Conservation (phyloP, 1,140 invertebrate species). For the Bombus consobrinus region DNA sequence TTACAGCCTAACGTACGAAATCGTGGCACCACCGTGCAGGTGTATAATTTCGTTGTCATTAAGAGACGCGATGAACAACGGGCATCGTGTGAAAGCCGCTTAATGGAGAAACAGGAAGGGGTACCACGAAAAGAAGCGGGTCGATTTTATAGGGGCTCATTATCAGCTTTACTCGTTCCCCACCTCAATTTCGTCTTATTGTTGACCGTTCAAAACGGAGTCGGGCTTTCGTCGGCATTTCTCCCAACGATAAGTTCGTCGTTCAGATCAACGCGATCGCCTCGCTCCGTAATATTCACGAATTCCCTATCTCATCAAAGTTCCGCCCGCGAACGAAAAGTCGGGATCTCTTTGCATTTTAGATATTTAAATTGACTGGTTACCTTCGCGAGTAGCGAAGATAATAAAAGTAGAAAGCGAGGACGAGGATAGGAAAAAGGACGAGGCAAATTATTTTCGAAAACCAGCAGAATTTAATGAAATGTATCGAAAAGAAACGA, state of each 20-base stretch:
- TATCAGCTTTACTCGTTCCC: constrained; percentile 58
- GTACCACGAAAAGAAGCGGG: constrained; percentile 55
- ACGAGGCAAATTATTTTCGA: not conserved
- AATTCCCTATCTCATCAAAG: not conserved
- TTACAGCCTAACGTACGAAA: not conserved
- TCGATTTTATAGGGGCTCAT: constrained; percentile 62
- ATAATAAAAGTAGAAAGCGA: not conserved
- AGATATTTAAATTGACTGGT: no score
- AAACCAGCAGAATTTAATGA: not conserved
- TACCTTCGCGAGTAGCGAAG: not conserved
- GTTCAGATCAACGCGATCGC: not conserved
- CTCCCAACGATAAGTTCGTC: constrained; percentile 16
- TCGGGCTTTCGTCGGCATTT: constrained; percentile 23
- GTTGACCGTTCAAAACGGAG: constrained; percentile 31
- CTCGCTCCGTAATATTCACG: not conserved
- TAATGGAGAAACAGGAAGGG: constrained; percentile 47
- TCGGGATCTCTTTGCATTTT: not conserved
- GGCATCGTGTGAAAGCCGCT: constrained; percentile 54
- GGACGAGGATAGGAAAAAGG: not conserved
- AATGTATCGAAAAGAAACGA: constrained; percentile 31
- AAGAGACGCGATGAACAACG: not conserved
- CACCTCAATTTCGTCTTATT: constrained; percentile 53
- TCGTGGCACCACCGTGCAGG: not conserved
- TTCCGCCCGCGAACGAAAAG: not conserved
- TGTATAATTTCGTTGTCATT: constrained; percentile 17